Conservation (phyloP, 2,797 vertebrate species). For the Mus minutoides region DNA sequence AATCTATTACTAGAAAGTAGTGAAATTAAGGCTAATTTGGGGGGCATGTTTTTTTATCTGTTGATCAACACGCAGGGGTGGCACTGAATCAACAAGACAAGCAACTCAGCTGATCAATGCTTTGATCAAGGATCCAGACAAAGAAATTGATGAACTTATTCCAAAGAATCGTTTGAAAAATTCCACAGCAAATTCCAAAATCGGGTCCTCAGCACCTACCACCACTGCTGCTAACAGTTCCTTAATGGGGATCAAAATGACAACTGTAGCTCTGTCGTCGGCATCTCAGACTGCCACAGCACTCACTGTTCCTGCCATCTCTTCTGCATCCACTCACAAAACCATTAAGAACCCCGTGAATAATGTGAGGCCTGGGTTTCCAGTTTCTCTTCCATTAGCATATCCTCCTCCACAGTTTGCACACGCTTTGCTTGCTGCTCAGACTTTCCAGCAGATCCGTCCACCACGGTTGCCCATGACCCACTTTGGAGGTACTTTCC, state of each 20-base stretch:
- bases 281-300: constrained; percentile 88
- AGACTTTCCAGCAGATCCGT: constrained; percentile 92
- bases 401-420: constrained; percentile 92
- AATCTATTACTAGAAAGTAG: not conserved
- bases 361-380: constrained; percentile 90
- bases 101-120: constrained; percentile 91
- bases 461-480: constrained; percentile 91
- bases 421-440: constrained; percentile 90
- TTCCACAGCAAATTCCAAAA: constrained; percentile 88
- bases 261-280: constrained; percentile 88
- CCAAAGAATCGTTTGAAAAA: constrained; percentile 92
- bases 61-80: constrained; percentile 83
- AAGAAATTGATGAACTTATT: constrained; percentile 91
- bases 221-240: constrained; percentile 88
- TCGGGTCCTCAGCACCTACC: constrained; percentile 85
- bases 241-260: constrained; percentile 89
- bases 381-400: constrained; percentile 89
- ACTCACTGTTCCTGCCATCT: constrained; percentile 88
- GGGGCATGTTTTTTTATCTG: not conserved
- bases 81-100: constrained; percentile 91
- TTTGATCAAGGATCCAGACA: constrained; percentile 91
- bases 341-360: constrained; percentile 89
- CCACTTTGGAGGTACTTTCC: constrained; percentile 91
- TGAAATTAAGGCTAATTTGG: constrained; percentile 31
- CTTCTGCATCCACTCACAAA: constrained; percentile 89